Evolutionary conservation across 2,888 invertebrate species (phyloP), one percentile per base, ranked within the genome.

Genomic region (Empis livida): DNA sequence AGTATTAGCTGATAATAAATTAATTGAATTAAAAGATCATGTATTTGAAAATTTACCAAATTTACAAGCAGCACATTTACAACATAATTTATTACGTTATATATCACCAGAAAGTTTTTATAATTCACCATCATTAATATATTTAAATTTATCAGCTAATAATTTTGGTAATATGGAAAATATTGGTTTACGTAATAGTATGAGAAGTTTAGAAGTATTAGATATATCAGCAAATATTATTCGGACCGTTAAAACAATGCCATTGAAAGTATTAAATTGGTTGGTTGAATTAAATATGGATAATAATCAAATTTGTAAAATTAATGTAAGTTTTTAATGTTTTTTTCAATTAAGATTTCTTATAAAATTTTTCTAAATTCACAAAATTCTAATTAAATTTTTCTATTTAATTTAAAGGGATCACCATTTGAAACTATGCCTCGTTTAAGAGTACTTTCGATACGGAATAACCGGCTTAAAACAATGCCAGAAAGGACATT

Each of bases 401-500:
- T 8, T 45, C 40, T 27, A 40, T 14, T 30, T 14, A 14, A n/a
- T 17, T 48, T 52, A 20, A 23, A 68, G 67, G 87, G 84, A 4
- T 77, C 81, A 27, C 86, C 88, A 2, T 90, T 91, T 64, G 82
- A 86, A 61, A 80, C 78, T 23, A 89, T 91, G 89, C 82, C 87
- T 3, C 75, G 89, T 48, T 63, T 91, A n/a, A 78, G 88, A 55
- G 81, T 89, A 16, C 72, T 91, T 17, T 86, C 85, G 31, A 64
- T 91, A 59, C 74, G 80, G 45, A 82, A 84, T 59, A 91, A 91
- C 63, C 79, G 79, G 57, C 74, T 91, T 65, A 76, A 78, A 46
- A 76, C 80, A 5, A 75, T 91, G 51, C 75, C 80, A 3, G 90
- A 91, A 65, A 72, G 73, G 20, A 80, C 81, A 1, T 84, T 90